These are phyloP conservation scores for Boloria selene DNA, from an alignment of 2,888 invertebrate species.

Conservation along the genomic window DNA sequence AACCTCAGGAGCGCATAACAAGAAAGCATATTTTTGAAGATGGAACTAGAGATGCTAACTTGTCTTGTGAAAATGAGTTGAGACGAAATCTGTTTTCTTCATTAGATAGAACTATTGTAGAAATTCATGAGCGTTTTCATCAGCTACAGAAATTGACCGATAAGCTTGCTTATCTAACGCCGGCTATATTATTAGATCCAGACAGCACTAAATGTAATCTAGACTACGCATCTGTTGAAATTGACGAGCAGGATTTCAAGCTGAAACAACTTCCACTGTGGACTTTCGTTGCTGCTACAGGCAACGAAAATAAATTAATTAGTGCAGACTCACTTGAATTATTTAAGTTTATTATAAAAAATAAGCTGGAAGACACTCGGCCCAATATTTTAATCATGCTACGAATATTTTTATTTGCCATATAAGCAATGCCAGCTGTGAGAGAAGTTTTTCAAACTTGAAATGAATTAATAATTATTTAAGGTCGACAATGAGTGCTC, in stretches of 20 bases:
- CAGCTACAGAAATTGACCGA: constrained; percentile 19
- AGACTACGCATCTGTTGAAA: constrained; percentile 18
- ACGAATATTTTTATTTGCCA: no score
- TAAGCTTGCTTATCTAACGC: neutral
- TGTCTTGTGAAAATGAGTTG: constrained; percentile 33
- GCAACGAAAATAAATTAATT: no score
- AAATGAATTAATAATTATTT: no score
- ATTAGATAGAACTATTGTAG: constrained; percentile 32
- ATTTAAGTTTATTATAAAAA: no score
- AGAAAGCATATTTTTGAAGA: constrained; percentile 27
- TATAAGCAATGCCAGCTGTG: no score
- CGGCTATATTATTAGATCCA: constrained; percentile 12
- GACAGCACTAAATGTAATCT: constrained; percentile 19
- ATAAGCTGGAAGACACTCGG: no score
- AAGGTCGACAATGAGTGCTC: no score
- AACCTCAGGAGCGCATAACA: constrained; percentile 26
- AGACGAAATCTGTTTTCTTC: constrained; percentile 31
- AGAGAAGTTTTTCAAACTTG: no score
- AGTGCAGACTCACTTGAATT: no score
- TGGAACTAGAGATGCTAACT: constrained; percentile 28
- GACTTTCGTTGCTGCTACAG: constrained; percentile 6
- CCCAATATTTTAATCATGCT: no score
- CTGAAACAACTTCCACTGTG: constrained; percentile 20
- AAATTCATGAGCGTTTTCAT: no score
- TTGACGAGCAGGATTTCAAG: constrained; percentile 19